Percentiles rank a stretch among this genome's conserved stretches.
Evolutionary conservation across 2,888 invertebrate genomes (phyloP).

Genomic region (Drosophila greeni): DNA sequence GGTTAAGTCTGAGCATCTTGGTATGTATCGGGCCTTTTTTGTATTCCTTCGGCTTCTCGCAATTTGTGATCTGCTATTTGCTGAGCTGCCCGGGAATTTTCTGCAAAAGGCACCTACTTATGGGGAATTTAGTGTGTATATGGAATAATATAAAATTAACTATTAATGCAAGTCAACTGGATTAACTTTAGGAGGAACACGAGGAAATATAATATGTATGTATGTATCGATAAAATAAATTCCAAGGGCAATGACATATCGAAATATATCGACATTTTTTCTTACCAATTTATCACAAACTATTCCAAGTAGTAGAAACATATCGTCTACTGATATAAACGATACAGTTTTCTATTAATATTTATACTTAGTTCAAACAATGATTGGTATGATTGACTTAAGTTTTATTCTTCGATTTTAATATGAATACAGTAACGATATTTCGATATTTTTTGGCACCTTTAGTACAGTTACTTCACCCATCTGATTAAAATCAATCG

Average conservation of each 20-base stretch:
- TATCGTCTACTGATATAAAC: too few species aligned
- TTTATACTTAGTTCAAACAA: too few species aligned
- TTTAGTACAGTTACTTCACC: background rate
- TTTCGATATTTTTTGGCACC: background rate
- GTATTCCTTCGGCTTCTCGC: conserved; percentile 17
- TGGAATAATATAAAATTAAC: conserved; percentile 6
- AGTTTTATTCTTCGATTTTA: too few species aligned
- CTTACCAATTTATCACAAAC: background rate
- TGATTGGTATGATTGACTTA: too few species aligned
- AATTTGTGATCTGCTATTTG: conserved; percentile 38
- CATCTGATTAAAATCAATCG: too few species aligned
- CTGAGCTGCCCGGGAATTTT: conserved; percentile 26
- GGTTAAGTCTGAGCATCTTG: conserved; percentile 67
- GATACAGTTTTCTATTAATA: too few species aligned
- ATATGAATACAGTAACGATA: background rate
- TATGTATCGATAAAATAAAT: background rate
- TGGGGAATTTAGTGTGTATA: conserved; percentile 8
- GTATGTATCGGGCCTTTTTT: conserved; percentile 61
- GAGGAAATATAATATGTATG: background rate
- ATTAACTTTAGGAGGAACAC: background rate
- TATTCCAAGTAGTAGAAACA: background rate
- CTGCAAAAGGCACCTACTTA: conserved; percentile 5
- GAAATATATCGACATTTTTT: background rate
- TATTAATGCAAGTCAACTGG: background rate
- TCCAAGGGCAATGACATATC: background rate